phyloP scores from a whole-genome alignment of 2,113 vertebrate genomes.

The Plecturocebus donacophilus region DNA sequence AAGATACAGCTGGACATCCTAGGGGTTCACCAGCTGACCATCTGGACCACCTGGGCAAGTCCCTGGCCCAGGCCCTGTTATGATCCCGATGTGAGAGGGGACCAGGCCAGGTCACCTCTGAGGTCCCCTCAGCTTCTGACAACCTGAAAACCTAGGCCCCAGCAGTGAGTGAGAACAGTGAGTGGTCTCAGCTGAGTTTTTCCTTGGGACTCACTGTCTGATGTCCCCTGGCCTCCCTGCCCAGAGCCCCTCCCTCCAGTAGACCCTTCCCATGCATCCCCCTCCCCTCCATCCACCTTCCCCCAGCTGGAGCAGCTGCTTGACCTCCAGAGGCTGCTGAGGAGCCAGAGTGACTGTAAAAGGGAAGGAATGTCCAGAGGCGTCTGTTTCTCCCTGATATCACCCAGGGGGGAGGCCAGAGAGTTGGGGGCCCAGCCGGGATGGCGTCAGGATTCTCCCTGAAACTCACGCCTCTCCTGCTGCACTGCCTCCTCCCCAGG shows the following conservation, averaged over 20 bases:
- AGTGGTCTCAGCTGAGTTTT: neutral
- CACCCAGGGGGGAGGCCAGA: neutral
- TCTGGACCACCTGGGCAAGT: neutral
- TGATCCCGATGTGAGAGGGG: neutral
- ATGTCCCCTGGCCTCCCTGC: neutral
- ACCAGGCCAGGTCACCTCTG: neutral
- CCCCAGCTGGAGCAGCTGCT: neutral
- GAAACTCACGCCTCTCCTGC: conserved; percentile 6
- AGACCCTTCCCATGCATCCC: neutral
- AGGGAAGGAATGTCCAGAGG: conserved; percentile 88
- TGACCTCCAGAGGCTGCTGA: neutral
- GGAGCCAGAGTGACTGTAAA: conserved; percentile 87
- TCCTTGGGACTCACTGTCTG: neutral
- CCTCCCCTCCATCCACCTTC: neutral
- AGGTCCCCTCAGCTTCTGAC: neutral
- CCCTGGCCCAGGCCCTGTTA: neutral
- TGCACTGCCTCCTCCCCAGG: neutral
- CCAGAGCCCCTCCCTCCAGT: neutral
- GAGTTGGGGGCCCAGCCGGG: conserved; percentile 31
- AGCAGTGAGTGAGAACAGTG: neutral
- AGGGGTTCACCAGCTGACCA: neutral
- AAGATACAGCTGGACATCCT: neutral
- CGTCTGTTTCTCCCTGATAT: conserved; percentile 75
- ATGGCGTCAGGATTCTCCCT: conserved; percentile 30
- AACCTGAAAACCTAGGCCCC: neutral